Evolutionary conservation across 2,113 vertebrate species (phyloP).

Genomic region (Sorex araneus): DNA sequence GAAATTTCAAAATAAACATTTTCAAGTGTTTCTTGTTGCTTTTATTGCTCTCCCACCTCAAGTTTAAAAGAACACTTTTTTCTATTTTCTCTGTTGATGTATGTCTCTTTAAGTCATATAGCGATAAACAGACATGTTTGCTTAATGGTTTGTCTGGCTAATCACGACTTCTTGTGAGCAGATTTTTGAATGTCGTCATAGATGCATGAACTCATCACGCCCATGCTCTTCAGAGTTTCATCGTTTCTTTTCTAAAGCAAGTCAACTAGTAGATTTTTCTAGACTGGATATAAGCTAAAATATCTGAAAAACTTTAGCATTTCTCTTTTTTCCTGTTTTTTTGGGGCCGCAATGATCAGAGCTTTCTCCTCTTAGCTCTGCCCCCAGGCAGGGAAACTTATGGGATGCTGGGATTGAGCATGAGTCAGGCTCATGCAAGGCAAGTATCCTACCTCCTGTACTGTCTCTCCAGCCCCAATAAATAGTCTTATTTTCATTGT

Average conservation of each 20-base stretch:
- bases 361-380: too few species aligned
- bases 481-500: constrained; percentile 46
- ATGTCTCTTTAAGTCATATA: not conserved
- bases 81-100: not conserved
- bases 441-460: too few species aligned
- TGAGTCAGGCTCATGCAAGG: too few species aligned
- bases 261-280: not conserved
- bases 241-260: constrained; percentile 27
- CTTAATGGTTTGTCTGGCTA: constrained; percentile 28
- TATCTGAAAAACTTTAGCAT: constrained; percentile 46
- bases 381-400: too few species aligned
- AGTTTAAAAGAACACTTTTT: not conserved
- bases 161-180: not conserved
- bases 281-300: constrained; percentile 25
- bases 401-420: too few species aligned
- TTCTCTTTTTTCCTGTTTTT: not conserved
- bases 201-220: rapidly evolving
- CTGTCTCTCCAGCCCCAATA: too few species aligned
- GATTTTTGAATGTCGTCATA: not conserved
- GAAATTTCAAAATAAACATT: constrained; percentile 54
- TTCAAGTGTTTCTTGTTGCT: not conserved
- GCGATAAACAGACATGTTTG: not conserved
- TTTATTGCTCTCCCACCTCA: constrained; percentile 45
- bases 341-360: too few species aligned
- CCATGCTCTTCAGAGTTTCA: not conserved